These are phyloP conservation scores for Geococcyx californianus DNA, from an alignment of 2,113 vertebrate species.

Conservation along the genomic window DNA sequence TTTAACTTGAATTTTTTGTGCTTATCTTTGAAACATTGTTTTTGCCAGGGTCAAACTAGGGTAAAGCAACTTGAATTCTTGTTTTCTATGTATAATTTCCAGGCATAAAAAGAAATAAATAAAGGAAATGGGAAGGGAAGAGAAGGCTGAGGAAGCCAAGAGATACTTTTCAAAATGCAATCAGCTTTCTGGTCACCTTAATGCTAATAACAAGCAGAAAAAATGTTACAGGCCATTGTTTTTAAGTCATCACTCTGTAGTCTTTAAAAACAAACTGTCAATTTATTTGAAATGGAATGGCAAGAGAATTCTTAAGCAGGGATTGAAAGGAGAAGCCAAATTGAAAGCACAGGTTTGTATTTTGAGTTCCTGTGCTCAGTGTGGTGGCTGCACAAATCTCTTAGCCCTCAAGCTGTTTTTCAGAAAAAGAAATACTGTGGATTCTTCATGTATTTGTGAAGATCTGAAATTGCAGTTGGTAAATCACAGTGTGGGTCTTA, in stretches of 20 bases:
- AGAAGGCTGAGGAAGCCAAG: neutral
- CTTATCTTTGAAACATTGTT: neutral
- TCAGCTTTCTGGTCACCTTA: neutral
- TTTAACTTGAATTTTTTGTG: neutral
- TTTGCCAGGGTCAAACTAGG: neutral
- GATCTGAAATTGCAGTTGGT: conserved; percentile 5
- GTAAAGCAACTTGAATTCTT: neutral
- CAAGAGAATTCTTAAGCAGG: neutral
- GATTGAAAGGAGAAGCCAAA: neutral
- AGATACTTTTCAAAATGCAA: neutral
- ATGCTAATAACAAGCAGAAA: neutral
- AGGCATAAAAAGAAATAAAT: neutral
- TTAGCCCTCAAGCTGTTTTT: neutral
- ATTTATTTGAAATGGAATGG: neutral
- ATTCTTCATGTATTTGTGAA: conserved; percentile 37
- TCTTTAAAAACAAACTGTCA: neutral
- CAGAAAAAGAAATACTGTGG: neutral
- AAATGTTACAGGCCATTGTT: neutral
- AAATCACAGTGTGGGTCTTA: conserved; percentile 16
- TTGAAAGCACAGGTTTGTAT: neutral
- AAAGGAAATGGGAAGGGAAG: neutral
- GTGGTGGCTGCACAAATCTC: neutral
- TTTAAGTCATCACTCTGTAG: too few relatives aligned
- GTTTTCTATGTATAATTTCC: neutral
- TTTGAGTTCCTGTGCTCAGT: neutral